Conservation (phyloP, 1,140 invertebrate genomes). For the Leptinotarsa lineolata region DNA sequence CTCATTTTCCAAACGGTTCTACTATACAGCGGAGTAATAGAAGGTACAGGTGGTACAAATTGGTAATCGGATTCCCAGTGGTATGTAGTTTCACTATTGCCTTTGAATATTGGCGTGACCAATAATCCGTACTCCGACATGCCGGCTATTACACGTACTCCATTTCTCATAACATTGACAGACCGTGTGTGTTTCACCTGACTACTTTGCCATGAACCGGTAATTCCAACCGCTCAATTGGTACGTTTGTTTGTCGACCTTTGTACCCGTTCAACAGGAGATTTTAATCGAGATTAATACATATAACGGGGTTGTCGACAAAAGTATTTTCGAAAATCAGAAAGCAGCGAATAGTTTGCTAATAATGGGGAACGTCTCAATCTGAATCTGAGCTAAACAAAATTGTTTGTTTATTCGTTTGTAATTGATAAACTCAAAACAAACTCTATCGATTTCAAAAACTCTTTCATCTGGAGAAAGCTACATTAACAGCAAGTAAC, state of each 20-base stretch:
- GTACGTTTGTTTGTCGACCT: constrained; percentile 8
- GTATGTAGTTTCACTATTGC: constrained; percentile 13
- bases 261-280: neutral
- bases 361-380: neutral
- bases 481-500: too few relatives aligned
- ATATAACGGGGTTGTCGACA: too few relatives aligned
- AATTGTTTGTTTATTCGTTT: too few relatives aligned
- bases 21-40: neutral
- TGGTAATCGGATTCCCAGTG: constrained; percentile 18
- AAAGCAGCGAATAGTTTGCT: too few relatives aligned
- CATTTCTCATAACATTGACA: constrained; percentile 15
- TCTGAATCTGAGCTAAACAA: neutral
- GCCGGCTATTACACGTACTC: constrained; percentile 3
- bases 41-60: constrained; percentile 12
- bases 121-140: constrained; percentile 12
- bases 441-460: too few relatives aligned
- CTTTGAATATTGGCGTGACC: constrained; percentile 21
- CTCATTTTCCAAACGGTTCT: neutral
- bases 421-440: too few relatives aligned
- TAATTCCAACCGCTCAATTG: constrained; percentile 1
- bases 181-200: constrained; percentile 13
- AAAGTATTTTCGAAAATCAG: too few relatives aligned
- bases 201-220: constrained; percentile 9
- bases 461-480: too few relatives aligned
- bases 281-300: neutral